A percentile compares a stretch with the other conserved stretches of the same genome.
Evolutionary conservation across 2,888 invertebrate species (phyloP).

Genomic region (Thereva unica): DNA sequence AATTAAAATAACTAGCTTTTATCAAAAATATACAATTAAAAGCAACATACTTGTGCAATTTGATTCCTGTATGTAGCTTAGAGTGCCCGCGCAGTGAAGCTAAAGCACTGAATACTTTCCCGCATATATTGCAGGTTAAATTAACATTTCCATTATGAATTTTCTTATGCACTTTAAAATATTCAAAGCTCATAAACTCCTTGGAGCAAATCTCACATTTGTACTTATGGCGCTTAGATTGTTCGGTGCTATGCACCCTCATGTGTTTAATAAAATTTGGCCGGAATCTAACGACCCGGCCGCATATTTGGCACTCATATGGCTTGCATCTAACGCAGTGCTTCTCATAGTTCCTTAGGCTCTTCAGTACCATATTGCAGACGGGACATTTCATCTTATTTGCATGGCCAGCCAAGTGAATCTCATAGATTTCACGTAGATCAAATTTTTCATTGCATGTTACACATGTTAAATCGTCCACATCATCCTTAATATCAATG

Average conservation of each 20-base stretch:
- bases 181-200: conserved; percentile 62
- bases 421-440: conserved; percentile 55
- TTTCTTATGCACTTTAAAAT: conserved; percentile 64
- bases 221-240: conserved; percentile 59
- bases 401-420: conserved; percentile 56
- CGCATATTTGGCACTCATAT: conserved; percentile 57
- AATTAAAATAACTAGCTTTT: not conserved
- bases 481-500: not conserved
- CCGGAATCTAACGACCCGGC: conserved; percentile 57
- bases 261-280: conserved; percentile 59
- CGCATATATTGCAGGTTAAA: conserved; percentile 62
- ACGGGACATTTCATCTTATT: conserved; percentile 59
- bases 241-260: conserved; percentile 57
- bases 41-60: conserved; percentile 55
- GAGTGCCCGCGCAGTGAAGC: conserved; percentile 57
- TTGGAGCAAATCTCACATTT: conserved; percentile 63
- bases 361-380: conserved; percentile 58
- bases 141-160: conserved; percentile 63
- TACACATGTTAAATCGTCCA: conserved; percentile 50
- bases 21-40: not conserved
- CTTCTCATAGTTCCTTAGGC: conserved; percentile 57
- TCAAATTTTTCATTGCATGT: conserved; percentile 57
- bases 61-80: conserved; percentile 57
- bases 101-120: conserved; percentile 60
- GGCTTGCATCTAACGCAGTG: conserved; percentile 58